Evolutionary conservation across 2,113 vertebrate species (phyloP).

Genomic region (Myotis brandtii): DNA sequence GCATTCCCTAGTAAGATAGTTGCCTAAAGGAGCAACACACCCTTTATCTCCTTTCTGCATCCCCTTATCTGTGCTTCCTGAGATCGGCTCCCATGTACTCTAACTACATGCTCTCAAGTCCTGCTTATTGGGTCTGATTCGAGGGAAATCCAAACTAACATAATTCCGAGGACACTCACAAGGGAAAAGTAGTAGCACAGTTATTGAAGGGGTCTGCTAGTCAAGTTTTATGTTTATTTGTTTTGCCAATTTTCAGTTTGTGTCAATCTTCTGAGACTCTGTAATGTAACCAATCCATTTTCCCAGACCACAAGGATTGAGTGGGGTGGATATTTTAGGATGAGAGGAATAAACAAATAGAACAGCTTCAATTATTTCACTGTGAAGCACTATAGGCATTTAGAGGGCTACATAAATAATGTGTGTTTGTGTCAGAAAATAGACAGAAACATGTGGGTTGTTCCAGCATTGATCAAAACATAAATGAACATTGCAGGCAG

Average conservation of each 20-base stretch:
- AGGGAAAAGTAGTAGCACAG: background rate
- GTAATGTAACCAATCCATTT: background rate
- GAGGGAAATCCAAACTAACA: background rate
- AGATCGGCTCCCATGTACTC: background rate
- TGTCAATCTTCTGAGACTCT: background rate
- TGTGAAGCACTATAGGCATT: background rate
- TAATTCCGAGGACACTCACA: background rate
- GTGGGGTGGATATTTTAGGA: background rate
- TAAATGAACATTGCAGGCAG: background rate
- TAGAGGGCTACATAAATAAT: conserved; percentile 2
- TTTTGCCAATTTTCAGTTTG: background rate
- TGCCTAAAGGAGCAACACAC: background rate
- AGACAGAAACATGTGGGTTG: background rate
- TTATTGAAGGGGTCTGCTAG: background rate
- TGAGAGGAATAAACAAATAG: background rate
- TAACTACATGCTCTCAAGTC: background rate
- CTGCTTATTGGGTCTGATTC: background rate
- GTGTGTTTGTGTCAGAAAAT: conserved; percentile 21
- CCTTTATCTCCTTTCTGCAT: background rate
- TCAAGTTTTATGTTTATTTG: background rate
- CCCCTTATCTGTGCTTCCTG: background rate
- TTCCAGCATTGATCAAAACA: background rate
- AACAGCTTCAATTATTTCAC: conserved; percentile 20
- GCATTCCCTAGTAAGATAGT: background rate
- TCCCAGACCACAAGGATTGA: background rate